A percentile compares a stretch with the other conserved stretches of the same genome.
Evolutionary conservation across 1,140 invertebrate genomes (phyloP).

Genomic region (Aphis craccivora): DNA sequence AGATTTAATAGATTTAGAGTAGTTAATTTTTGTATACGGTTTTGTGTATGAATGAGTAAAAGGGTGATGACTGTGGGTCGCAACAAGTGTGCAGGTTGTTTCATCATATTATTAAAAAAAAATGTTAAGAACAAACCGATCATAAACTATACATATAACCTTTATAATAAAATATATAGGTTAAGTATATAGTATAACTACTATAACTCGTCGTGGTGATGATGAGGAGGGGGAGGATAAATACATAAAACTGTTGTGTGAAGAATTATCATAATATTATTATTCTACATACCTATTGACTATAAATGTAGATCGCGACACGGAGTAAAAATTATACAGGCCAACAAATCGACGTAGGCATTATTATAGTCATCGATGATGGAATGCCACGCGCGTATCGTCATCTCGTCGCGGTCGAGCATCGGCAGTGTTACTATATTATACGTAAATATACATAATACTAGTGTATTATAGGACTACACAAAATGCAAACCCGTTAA

Average conservation of each 20-base stretch:
- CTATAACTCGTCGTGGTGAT: background rate
- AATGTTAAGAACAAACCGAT: background rate
- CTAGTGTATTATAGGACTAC: background rate
- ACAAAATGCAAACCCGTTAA: slow-evolving; percentile 43
- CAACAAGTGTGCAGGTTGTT: background rate
- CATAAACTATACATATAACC: background rate
- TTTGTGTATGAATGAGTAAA: background rate
- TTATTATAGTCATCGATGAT: background rate
- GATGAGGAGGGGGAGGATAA: background rate
- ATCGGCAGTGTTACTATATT: background rate
- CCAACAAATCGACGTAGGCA: background rate
- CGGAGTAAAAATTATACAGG: background rate
- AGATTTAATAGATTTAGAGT: background rate
- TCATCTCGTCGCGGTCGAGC: background rate
- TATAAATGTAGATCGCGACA: background rate
- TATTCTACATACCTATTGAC: background rate
- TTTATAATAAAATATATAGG: background rate
- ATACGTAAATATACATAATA: background rate
- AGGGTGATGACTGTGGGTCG: background rate
- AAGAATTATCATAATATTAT: background rate
- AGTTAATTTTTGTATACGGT: background rate
- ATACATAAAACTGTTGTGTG: background rate
- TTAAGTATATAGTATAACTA: background rate
- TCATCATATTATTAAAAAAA: background rate
- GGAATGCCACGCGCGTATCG: background rate